Percentiles rank a stretch among this genome's conserved stretches.
Conservation (phyloP, 2,113 vertebrate genomes). For the Antechinus stuartii region DNA sequence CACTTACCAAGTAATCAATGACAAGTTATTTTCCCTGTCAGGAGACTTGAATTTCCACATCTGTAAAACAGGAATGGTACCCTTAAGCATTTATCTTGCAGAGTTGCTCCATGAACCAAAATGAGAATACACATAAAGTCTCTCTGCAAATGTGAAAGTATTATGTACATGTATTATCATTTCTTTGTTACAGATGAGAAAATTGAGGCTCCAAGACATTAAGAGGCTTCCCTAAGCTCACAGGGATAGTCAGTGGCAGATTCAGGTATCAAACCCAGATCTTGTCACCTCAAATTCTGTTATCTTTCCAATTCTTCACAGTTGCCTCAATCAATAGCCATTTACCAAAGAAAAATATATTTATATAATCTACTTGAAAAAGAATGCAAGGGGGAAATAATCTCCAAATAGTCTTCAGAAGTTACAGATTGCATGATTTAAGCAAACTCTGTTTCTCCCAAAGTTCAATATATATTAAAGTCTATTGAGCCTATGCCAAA, state of each 20-base stretch:
- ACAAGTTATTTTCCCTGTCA: background rate
- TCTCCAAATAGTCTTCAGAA: background rate
- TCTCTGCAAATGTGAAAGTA: background rate
- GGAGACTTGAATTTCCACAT: background rate
- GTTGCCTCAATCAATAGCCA: background rate
- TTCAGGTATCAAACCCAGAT: background rate
- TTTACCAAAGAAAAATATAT: background rate
- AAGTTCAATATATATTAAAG: background rate
- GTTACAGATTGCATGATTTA: background rate
- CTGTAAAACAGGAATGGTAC: background rate
- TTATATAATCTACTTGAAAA: background rate
- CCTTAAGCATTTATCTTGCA: background rate
- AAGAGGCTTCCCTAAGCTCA: background rate
- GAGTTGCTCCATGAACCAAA: background rate
- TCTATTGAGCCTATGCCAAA: background rate
- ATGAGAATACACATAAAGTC: background rate
- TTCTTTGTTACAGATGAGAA: background rate
- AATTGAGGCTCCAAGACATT: background rate
- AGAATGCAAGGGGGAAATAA: background rate
- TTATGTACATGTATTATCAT: background rate
- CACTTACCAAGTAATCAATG: background rate
- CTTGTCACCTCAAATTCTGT: background rate
- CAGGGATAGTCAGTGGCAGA: background rate
- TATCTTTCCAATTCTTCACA: background rate
- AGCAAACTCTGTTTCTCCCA: background rate